Conservation (phyloP, 2,888 invertebrate species). For the Caenorhabditis sp. region DNA sequence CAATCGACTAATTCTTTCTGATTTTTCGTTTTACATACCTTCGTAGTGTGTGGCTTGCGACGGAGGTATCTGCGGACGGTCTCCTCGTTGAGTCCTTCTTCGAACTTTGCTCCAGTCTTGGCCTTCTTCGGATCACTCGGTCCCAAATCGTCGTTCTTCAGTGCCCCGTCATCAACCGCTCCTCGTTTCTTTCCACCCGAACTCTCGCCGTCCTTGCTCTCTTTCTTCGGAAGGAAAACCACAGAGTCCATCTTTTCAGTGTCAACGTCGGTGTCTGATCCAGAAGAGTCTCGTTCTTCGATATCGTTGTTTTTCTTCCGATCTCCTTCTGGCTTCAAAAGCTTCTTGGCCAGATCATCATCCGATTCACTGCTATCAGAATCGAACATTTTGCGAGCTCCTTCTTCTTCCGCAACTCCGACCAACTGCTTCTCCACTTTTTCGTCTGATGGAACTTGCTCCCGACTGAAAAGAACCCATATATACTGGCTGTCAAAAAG, state of each 20-base stretch:
- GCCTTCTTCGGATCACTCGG: conserved; percentile 67
- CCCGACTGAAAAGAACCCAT: conserved; percentile 73
- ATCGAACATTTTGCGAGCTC: conserved; percentile 85
- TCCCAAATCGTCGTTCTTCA: conserved; percentile 48
- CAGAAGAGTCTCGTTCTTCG: conserved; percentile 78
- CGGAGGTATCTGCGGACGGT: conserved; percentile 92
- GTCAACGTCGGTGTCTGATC: conserved; percentile 84
- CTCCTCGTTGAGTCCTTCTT: conserved; percentile 77
- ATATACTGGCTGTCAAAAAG: too few relatives aligned
- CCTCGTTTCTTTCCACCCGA: conserved; percentile 63
- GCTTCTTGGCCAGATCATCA: conserved; percentile 73
- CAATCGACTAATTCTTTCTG: background rate
- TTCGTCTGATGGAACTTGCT: conserved; percentile 80
- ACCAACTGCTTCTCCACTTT: conserved; percentile 91
- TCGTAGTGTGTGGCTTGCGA: conserved; percentile 98
- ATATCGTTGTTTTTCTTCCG: conserved; percentile 68
- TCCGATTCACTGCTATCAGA: conserved; percentile 70
- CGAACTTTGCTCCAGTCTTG: conserved; percentile 63
- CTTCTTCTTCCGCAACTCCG: conserved; percentile 94
- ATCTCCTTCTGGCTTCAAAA: conserved; percentile 63
- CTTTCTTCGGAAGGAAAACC: conserved; percentile 77
- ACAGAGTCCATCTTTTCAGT: conserved; percentile 83
- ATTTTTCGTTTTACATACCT: conserved; percentile 88
- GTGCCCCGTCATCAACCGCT: conserved; percentile 9
- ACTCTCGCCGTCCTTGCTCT: conserved; percentile 40